Base-by-base conservation (phyloP, 2,113 vertebrate genomes). In the Irena cyanogastra region DNA sequence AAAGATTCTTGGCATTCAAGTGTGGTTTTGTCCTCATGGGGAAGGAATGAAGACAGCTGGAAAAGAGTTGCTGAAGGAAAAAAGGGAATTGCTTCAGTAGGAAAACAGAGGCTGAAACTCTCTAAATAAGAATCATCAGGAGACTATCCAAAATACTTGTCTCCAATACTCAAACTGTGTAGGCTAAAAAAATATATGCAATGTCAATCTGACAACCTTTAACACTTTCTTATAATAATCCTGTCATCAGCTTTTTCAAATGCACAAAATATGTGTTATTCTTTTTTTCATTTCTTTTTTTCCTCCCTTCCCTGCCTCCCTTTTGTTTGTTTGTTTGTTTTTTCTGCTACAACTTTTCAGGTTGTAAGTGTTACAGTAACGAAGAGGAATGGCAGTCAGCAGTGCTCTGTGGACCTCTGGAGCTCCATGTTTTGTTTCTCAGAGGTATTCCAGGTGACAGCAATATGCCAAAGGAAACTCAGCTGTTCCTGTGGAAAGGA, bases 281-380 rank as follows among this genome's bases (percentile, higher is more conserved):
- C 0, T n/a, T 33, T 39, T 14, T 10, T 10, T 8, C 4, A 8
- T 1, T 8, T 20, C 1, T 5, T 24, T 52, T 50, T 35, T 27
- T 10, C 7, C 4, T 35, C 61, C 33, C 11, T 3, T 42, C 10
- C 7, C 10, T n/a, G 28, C 11, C 4, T 42, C 10, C 7, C 10
- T n/a, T 10, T 23, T n/a, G 3, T 30, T 17, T 30, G 9, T n/a
- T 57, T 35, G 10, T 13, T 39, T 18, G 9, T 13, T 4, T 49
- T 83, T 52, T 63, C 17, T 75, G 28, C 16, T 59, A 37, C 10
- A 21, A 5, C 14, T 72, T 76, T 64, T 26, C 16, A 37, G 11
- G 17, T 50, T 70, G 27, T 42, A 65, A 37, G 24, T 76, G 17
- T 5, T 26, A 30, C 21, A 41, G 11, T 12, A 44, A 44, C 16